phyloP scores from a whole-genome alignment of 2,888 invertebrate genomes.

The Euclidia mi region DNA sequence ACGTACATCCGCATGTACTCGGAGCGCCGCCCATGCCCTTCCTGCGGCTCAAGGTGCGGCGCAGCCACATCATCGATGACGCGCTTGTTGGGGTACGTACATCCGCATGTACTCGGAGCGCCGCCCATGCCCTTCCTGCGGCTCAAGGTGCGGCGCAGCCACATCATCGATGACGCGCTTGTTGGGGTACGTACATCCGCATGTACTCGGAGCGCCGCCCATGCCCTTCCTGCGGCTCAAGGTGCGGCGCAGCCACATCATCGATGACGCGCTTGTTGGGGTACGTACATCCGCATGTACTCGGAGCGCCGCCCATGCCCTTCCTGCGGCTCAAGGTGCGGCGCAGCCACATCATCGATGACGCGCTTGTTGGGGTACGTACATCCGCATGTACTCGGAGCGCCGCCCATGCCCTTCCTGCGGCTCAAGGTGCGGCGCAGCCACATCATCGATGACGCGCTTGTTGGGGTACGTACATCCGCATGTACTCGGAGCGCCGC shows the following conservation, averaged over 20 bases:
- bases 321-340: slow-evolving; percentile 95
- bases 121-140: slow-evolving; percentile 96
- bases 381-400: slow-evolving; percentile 54
- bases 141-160: slow-evolving; percentile 95
- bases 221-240: slow-evolving; percentile 96
- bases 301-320: slow-evolving; percentile 93
- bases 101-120: slow-evolving; percentile 69
- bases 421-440: slow-evolving; percentile 95
- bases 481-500: slow-evolving; percentile 85
- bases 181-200: slow-evolving; percentile 92
- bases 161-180: slow-evolving; percentile 97
- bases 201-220: slow-evolving; percentile 88
- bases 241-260: slow-evolving; percentile 95
- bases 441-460: slow-evolving; percentile 97
- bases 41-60: slow-evolving; percentile 94
- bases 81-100: slow-evolving; percentile 95
- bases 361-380: slow-evolving; percentile 96
- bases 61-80: slow-evolving; percentile 97
- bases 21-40: slow-evolving; percentile 94
- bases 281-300: slow-evolving; percentile 81
- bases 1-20: slow-evolving; percentile 57
- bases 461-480: slow-evolving; percentile 93
- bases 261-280: slow-evolving; percentile 97
- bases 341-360: slow-evolving; percentile 96
- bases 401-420: slow-evolving; percentile 95